Evolutionary conservation across 1,140 invertebrate genomes (phyloP).

Genomic region (Ephestia elutella): DNA sequence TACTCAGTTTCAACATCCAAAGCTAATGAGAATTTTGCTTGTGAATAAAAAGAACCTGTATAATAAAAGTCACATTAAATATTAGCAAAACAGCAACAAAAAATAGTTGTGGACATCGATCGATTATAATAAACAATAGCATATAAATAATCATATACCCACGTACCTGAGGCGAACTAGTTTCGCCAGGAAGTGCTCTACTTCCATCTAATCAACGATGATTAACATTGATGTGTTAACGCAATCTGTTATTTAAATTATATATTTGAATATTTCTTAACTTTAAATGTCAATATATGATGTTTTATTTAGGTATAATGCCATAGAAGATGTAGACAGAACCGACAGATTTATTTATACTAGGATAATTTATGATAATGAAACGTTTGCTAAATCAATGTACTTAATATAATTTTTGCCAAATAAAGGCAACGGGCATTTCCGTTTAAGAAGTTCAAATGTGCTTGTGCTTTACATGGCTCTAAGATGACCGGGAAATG

Average conservation of each 20-base stretch:
- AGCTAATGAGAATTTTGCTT: no score
- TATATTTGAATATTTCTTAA: constrained; percentile 4
- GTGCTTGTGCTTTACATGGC: no score
- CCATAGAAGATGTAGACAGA: no score
- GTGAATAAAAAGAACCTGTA: no score
- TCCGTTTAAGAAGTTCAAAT: no score
- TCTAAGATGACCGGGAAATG: no score
- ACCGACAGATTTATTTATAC: no score
- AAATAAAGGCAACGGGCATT: no score
- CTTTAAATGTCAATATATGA: not conserved
- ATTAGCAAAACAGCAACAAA: not conserved
- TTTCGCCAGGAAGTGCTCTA: constrained; percentile 12
- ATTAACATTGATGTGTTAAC: constrained; percentile 6
- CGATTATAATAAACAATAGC: constrained; percentile 6
- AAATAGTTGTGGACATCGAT: not conserved
- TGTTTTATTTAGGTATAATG: not conserved
- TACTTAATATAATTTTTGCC: no score
- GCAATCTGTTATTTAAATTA: constrained; percentile 8
- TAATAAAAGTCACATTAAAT: not conserved
- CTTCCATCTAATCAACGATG: constrained; percentile 9
- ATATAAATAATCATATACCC: not conserved
- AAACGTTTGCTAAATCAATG: no score
- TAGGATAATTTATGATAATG: no score
- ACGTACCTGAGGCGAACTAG: not conserved
- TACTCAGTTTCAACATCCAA: no score